These are phyloP conservation scores for Gymnothorax javanicus DNA, from an alignment of 2,797 vertebrate species.

Conservation along the genomic window DNA sequence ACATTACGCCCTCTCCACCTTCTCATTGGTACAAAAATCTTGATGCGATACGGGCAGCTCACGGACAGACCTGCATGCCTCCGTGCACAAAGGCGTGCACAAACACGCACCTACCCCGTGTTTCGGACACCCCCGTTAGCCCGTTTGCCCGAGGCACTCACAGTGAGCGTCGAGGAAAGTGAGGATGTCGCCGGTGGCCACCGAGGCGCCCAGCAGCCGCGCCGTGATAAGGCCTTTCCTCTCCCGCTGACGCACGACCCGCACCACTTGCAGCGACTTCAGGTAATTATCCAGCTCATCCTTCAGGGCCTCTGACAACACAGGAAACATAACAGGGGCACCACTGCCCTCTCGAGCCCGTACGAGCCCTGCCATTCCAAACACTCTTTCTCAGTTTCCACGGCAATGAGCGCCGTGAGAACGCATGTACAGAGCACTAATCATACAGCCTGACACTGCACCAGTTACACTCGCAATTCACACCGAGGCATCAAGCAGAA, in stretches of 20 bases:
- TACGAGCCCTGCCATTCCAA: neutral
- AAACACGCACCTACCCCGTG: neutral
- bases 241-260: slow-evolving; percentile 88
- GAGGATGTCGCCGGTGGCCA: slow-evolving; percentile 89
- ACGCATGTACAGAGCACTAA: neutral
- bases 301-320: slow-evolving; percentile 82
- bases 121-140: neutral
- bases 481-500: neutral
- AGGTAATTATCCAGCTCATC: slow-evolving; percentile 88
- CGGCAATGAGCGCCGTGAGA: neutral
- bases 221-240: slow-evolving; percentile 96
- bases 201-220: slow-evolving; percentile 87
- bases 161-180: slow-evolving; percentile 98
- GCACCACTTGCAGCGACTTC: slow-evolving; percentile 86
- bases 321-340: neutral
- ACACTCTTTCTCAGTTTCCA: neutral
- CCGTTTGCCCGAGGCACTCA: slow-evolving; percentile 70
- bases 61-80: neutral
- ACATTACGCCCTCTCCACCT: neutral
- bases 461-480: neutral
- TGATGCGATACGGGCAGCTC: neutral
- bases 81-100: neutral
- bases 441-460: neutral
- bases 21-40: neutral
- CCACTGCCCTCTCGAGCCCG: slow-evolving; percentile 1